These are phyloP conservation scores for Siniperca chuatsi DNA, from an alignment of 2,113 vertebrate genomes.

Conservation along the genomic window DNA sequence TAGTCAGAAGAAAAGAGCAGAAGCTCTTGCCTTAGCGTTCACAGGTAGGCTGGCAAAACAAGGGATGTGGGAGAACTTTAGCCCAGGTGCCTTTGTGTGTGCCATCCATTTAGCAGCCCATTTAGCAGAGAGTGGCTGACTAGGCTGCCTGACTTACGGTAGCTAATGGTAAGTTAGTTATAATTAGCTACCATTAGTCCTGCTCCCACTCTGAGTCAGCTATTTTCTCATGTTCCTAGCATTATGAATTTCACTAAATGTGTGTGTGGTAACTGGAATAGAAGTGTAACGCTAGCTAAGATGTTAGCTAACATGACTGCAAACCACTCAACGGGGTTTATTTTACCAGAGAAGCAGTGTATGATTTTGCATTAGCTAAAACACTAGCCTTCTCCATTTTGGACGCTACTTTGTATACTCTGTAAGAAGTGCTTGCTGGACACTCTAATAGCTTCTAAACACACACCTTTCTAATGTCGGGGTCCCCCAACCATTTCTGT, in stretches of 20 bases:
- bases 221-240: background rate
- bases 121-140: background rate
- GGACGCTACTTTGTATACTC: too few relatives aligned
- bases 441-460: too few relatives aligned
- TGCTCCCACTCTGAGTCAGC: background rate
- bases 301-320: background rate
- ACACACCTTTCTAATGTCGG: too few relatives aligned
- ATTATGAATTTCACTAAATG: background rate
- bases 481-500: too few relatives aligned
- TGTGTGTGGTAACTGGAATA: background rate
- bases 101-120: background rate
- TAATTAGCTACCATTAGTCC: too few relatives aligned
- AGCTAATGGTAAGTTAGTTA: background rate
- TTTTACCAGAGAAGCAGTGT: background rate
- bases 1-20: background rate
- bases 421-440: too few relatives aligned
- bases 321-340: background rate
- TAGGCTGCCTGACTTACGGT: background rate
- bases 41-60: background rate
- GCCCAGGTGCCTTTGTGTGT: background rate
- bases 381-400: too few relatives aligned
- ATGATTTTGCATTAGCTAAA: background rate
- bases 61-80: background rate
- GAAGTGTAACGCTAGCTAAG: background rate
- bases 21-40: background rate